A percentile compares a stretch with the other conserved stretches of the same genome.
phyloP scores from a whole-genome alignment of 2,797 vertebrate genomes.

The Sparus aurata region DNA sequence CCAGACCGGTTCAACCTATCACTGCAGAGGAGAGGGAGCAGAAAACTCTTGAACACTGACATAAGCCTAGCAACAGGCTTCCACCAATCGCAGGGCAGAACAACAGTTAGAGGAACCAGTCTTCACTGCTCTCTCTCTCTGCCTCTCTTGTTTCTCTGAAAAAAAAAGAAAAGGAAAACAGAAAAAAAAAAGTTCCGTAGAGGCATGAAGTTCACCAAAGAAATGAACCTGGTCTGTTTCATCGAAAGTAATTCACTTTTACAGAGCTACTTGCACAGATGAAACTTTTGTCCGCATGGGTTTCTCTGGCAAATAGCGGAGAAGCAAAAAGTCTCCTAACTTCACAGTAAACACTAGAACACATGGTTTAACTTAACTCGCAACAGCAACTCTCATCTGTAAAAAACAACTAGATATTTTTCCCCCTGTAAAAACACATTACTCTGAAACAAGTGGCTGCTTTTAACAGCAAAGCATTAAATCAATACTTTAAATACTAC shows the following conservation, averaged over 20 bases:
- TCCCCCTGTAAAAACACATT: slow-evolving; percentile 44
- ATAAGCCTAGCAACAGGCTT: slow-evolving; percentile 92
- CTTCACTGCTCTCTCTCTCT: slow-evolving; percentile 77
- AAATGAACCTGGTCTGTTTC: slow-evolving; percentile 63
- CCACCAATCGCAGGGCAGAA: slow-evolving; percentile 88
- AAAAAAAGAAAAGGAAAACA: slow-evolving; percentile 56
- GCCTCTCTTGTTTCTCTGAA: slow-evolving; percentile 69
- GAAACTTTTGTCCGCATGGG: slow-evolving; percentile 48
- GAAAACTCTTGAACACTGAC: slow-evolving; percentile 83
- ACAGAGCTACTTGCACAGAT: slow-evolving; percentile 31
- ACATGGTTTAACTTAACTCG: slow-evolving; percentile 64
- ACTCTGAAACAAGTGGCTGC: slow-evolving; percentile 6
- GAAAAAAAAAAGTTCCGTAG: slow-evolving; percentile 74
- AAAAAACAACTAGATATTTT: slow-evolving; percentile 68
- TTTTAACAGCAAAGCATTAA: slow-evolving; percentile 1
- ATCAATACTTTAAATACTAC: slow-evolving; percentile 5
- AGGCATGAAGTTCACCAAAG: slow-evolving; percentile 80
- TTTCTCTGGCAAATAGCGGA: slow-evolving; percentile 35
- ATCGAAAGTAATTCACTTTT: slow-evolving; percentile 58
- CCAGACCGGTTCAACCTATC: slow-evolving; percentile 87
- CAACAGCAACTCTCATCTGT: slow-evolving; percentile 46
- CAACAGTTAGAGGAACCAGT: slow-evolving; percentile 88
- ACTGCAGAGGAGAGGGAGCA: slow-evolving; percentile 78
- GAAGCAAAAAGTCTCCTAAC: slow-evolving; percentile 55
- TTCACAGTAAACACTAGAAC: slow-evolving; percentile 66